Base-by-base conservation (phyloP, 2,113 vertebrate species). In the Callopanchax toddi region DNA sequence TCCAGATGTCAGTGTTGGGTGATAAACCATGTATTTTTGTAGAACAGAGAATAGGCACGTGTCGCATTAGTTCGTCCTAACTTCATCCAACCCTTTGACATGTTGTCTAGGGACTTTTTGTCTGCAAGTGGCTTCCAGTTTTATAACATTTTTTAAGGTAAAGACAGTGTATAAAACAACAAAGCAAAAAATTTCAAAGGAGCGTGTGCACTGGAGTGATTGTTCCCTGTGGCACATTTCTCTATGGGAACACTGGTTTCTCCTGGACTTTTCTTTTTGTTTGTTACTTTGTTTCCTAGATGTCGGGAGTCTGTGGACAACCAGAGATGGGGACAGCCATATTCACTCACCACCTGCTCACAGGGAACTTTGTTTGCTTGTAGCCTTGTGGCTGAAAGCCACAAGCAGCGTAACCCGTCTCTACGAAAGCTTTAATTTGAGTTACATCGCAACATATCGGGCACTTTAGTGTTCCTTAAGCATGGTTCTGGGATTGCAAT, bases 71-170 rank as follows among this genome's bases (percentile, higher is more conserved):
- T 80, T 86, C 86, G 78, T 90, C 67, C 76, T 61, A 12, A 40
- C 74, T 70, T 71, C 20, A 71, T 81, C 84, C 69, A 32, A 74
- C 51, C 68, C 82, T 88, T 74, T 67, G 67, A 87, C 83, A 59
- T 65, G 66, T 79, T 71, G 79, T 89, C 79, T 81, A 83, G 74
- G 29, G 75, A 89, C 78, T 59, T 81, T 87, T 86, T 86, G 86
- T 90, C 86, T 91, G 89, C 82, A 86, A 87, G 78, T 89, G 89
- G 89, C 90, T 92, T 93, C 91, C 91, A 88, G 70, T 92, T 92
- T 93, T 91, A 59, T 92, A 92, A 86, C 49, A 72, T 84, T 88
- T 88, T 83, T 79, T 87, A 83, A 85, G 39, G 74, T 75, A 75
- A 74, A 81, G 77, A 72, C 74, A 59, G 54, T 72, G 76, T 86